Evolutionary conservation across 2,113 vertebrate genomes (phyloP).

Genomic region (Onychostoma macrolepis): DNA sequence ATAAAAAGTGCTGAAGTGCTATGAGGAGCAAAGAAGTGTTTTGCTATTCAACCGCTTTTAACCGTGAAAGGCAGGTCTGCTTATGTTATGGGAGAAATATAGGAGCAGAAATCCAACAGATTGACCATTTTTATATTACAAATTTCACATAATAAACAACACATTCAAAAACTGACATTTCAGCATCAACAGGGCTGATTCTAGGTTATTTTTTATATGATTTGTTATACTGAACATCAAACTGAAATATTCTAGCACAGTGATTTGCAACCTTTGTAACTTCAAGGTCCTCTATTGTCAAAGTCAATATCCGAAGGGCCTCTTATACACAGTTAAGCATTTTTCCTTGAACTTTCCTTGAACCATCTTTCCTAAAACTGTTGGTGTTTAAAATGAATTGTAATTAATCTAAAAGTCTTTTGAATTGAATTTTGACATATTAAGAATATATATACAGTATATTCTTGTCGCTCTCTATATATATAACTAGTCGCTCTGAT

Average conservation of each 20-base stretch:
- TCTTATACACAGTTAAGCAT: neutral
- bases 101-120: neutral
- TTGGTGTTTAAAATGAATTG: neutral
- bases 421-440: neutral
- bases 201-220: neutral
- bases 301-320: neutral
- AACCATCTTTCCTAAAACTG: neutral
- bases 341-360: too few species aligned
- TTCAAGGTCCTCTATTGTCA: neutral
- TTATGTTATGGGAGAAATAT: neutral
- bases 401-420: neutral
- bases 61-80: neutral
- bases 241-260: neutral
- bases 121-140: neutral
- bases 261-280: neutral
- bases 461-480: too few species aligned
- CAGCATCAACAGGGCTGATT: neutral
- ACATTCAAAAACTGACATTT: neutral
- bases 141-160: neutral
- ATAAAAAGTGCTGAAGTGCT: slow-evolving; percentile 5
- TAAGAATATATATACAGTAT: too few species aligned
- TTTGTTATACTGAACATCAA: neutral
- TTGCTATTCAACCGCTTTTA: neutral
- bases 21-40: slow-evolving; percentile 12
- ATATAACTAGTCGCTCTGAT: neutral